phyloP scores from a whole-genome alignment of 2,888 invertebrate genomes.

The Steinernema scapterisci region DNA sequence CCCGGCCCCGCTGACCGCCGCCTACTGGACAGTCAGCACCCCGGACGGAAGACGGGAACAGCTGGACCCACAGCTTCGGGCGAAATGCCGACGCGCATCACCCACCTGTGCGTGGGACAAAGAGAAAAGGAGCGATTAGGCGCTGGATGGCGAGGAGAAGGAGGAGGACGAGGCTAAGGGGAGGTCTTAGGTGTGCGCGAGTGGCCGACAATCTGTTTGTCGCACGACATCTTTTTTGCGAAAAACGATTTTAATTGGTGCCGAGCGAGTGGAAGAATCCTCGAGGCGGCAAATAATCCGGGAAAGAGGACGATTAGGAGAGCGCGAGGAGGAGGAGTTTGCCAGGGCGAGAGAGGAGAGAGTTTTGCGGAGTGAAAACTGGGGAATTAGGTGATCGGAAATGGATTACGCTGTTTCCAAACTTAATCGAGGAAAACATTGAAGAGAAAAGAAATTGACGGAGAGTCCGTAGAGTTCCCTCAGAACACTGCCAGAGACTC shows the following conservation, averaged over 20 bases:
- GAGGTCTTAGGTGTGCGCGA: constrained; percentile 4
- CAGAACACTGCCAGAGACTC: not conserved
- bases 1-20: constrained; percentile 47
- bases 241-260: constrained; percentile 17
- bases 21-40: not conserved
- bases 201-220: constrained; percentile 21
- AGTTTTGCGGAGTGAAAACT: not conserved
- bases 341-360: not conserved
- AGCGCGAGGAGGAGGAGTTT: not conserved
- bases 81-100: constrained; percentile 13
- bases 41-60: not conserved
- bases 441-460: not conserved
- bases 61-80: constrained; percentile 12
- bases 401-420: too few relatives aligned
- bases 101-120: constrained; percentile 7
- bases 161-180: not conserved
- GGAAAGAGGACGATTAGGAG: constrained; percentile 25
- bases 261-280: not conserved
- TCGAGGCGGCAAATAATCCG: constrained; percentile 1
- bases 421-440: not conserved
- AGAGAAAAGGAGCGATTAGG: not conserved
- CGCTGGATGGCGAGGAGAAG: not conserved
- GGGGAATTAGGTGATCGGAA: not conserved
- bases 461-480: not conserved
- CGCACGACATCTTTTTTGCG: constrained; percentile 16